Evolutionary conservation across 2,797 vertebrate species (phyloP).

Genomic region (Pterois miles): DNA sequence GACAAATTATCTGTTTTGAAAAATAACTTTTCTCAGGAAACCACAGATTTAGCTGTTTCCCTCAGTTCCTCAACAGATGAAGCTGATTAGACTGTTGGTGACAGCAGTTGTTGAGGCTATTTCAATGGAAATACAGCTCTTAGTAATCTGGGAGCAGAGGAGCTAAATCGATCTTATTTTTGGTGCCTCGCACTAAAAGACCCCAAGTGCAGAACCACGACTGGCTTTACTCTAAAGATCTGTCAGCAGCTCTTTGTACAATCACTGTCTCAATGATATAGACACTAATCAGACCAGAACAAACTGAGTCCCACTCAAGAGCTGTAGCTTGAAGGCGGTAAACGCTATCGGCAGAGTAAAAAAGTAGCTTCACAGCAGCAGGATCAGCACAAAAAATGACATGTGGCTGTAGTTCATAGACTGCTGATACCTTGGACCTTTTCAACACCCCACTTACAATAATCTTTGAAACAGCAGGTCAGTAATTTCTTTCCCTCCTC

Average conservation of each 20-base stretch:
- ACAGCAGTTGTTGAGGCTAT: neutral
- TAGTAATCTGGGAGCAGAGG: neutral
- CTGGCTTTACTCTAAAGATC: neutral
- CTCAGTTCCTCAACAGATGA: neutral
- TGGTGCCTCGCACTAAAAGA: constrained; percentile 1
- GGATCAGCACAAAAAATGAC: constrained; percentile 36
- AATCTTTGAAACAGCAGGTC: neutral
- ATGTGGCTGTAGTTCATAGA: constrained; percentile 7
- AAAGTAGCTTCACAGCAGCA: constrained; percentile 36
- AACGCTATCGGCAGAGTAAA: constrained; percentile 17
- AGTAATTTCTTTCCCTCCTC: neutral
- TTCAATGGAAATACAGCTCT: constrained; percentile 10
- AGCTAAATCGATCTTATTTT: constrained; percentile 2
- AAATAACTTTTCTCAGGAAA: neutral
- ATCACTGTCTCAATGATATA: neutral
- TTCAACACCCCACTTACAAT: neutral
- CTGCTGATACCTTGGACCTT: constrained; percentile 9
- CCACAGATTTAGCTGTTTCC: neutral
- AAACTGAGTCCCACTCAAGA: constrained; percentile 19
- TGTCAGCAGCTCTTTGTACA: neutral
- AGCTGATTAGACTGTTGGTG: neutral
- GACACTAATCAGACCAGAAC: constrained; percentile 8
- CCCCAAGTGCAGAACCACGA: neutral
- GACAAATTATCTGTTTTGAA: constrained; percentile 3
- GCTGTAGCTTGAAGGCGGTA: constrained; percentile 6